A percentile compares a stretch with the other conserved stretches of the same genome.
These are phyloP conservation scores for Origma solitaria DNA, from an alignment of 2,113 vertebrate species.

Conservation along the genomic window DNA sequence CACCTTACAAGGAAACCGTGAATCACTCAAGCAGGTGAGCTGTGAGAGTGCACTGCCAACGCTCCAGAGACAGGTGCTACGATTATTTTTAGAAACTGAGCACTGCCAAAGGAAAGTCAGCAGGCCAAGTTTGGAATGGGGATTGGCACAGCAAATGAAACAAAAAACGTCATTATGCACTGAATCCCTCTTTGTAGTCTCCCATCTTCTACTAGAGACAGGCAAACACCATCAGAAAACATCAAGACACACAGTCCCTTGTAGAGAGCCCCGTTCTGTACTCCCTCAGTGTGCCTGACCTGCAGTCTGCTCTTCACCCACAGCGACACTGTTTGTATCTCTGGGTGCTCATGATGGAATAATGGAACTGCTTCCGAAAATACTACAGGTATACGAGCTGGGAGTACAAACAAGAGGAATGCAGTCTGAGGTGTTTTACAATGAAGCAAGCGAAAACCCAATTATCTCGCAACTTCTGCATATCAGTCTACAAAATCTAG, in stretches of 20 bases:
- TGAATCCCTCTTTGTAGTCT: not conserved
- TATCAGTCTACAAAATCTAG: not conserved
- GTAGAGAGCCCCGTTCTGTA: not conserved
- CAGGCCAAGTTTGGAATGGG: not conserved
- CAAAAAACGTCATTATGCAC: not conserved
- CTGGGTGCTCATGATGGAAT: not conserved
- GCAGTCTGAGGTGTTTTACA: not conserved
- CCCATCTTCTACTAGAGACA: not conserved
- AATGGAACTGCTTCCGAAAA: not conserved
- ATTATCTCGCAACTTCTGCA: not conserved
- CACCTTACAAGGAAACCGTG: not conserved
- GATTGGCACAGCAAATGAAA: not conserved
- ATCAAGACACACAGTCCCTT: not conserved
- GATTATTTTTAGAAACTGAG: not conserved
- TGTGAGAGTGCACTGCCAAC: not conserved
- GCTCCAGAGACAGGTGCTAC: not conserved
- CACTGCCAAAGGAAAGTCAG: not conserved
- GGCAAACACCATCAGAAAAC: not conserved
- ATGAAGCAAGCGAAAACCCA: not conserved
- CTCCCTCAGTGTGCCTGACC: not conserved
- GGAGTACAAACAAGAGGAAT: not conserved
- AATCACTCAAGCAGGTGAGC: not conserved
- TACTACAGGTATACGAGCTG: not conserved
- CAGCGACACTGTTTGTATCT: accelerated
- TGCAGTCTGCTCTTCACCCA: not conserved